Base-by-base conservation (phyloP, 2,797 vertebrate genomes). In the Onychomys arenicola region DNA sequence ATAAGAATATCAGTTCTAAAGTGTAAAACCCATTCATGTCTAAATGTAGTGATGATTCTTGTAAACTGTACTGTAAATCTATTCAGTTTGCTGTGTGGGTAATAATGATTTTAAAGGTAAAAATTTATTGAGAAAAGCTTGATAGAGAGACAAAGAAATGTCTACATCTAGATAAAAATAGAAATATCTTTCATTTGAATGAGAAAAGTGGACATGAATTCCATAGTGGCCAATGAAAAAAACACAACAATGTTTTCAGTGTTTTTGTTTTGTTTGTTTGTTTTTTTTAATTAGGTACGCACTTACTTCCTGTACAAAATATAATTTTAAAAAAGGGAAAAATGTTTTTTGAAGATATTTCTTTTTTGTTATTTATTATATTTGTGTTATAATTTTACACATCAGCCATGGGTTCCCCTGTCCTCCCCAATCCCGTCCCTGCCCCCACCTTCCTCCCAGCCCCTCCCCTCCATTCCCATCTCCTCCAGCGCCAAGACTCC, bases 41-140 rank as follows among this genome's bases (percentile, higher is more conserved):
- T 88, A 46, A 80, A 88, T 73, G 49, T 63, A 93, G 27, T 52
- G 46, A 78, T 49, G 0, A 55, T 57, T 55, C 67, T 77, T 49
- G 27, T 73, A 55, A 65, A 61, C 52, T 90, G n/a, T 65, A 14
- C 34, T 43, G 9, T 82, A 61, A 91, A 77, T 85, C 67, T 94
- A 17, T 63, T 73, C 43, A 34, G 19, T 90, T 87, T 77, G n/a
- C 37, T 87, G 1, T 63, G 59, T 67, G 14, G 10, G 14, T 86
- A 61, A 89, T 69, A 12, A 71, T 91, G 78, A 93, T 14, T 57
- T 67, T 37, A 83, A 89, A 34, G 46, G 69, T 71, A 67, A 77
- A 88, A 37, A 57, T 90, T 90, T 63, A 59, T 52, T 88, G 19
- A 71, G 89, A 95, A 86, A 46, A 59, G 9, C 37, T 82, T 59